Conservation (phyloP, 2,797 vertebrate species). For the Sardinella longiceps region DNA sequence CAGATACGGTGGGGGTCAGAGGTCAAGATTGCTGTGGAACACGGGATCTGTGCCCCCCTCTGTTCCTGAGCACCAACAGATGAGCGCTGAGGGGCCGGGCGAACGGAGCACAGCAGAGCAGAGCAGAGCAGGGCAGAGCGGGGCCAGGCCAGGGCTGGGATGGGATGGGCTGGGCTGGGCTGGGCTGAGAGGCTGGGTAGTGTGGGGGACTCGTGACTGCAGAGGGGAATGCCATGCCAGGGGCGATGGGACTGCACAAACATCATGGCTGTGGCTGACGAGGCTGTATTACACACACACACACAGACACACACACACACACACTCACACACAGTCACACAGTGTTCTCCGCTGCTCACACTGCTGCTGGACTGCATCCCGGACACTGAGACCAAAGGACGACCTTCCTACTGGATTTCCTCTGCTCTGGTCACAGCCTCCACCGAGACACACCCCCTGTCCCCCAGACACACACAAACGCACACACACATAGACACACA, state of each 20-base stretch:
- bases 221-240: constrained; percentile 66
- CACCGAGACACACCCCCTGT: neutral
- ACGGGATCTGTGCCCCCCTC: neutral
- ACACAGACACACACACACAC: constrained; percentile 2
- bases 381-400: constrained; percentile 20
- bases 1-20: neutral
- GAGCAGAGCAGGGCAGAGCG: too few species aligned
- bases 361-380: constrained; percentile 12
- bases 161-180: too few species aligned
- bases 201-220: constrained; percentile 61
- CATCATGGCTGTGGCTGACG: constrained; percentile 71
- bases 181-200: neutral
- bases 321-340: constrained; percentile 1
- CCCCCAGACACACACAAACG: neutral
- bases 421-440: constrained; percentile 16
- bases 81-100: neutral
- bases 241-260: constrained; percentile 75
- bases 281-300: constrained; percentile 54
- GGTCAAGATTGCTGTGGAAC: constrained; percentile 18
- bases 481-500: neutral
- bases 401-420: constrained; percentile 24
- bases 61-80: constrained; percentile 32
- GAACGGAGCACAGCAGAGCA: too few species aligned
- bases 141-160: too few species aligned
- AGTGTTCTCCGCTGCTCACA: neutral